Percentiles rank a stretch among this genome's conserved stretches.
phyloP scores from a whole-genome alignment of 2,888 invertebrate species.

The Drosophila atripex region DNA sequence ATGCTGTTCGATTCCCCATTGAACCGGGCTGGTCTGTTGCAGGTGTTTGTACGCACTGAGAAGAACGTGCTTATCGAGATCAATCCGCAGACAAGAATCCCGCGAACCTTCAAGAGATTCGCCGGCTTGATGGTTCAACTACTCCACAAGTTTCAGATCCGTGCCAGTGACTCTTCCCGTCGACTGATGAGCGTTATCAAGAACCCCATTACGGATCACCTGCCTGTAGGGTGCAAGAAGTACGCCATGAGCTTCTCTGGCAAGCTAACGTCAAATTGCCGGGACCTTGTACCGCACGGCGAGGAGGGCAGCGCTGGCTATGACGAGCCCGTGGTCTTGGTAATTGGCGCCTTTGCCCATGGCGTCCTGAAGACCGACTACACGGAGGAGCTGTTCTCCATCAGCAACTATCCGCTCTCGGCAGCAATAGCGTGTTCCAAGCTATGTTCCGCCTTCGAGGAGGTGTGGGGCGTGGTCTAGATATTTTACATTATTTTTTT shows the following conservation, averaged over 20 bases:
- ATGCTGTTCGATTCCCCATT: slow-evolving; percentile 99
- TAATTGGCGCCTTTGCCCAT: slow-evolving; percentile 98
- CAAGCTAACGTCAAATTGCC: slow-evolving; percentile 87
- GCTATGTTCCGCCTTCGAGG: slow-evolving; percentile 96
- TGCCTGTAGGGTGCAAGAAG: slow-evolving; percentile 97
- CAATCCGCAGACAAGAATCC: slow-evolving; percentile 98
- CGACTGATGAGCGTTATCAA: slow-evolving; percentile 97
- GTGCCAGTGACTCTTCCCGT: slow-evolving; percentile 94
- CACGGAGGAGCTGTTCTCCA: slow-evolving; percentile 94
- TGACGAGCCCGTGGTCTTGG: slow-evolving; percentile 93
- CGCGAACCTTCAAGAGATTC: slow-evolving; percentile 98
- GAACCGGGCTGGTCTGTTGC: slow-evolving; percentile 97
- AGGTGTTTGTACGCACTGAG: slow-evolving; percentile 96
- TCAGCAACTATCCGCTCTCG: slow-evolving; percentile 98
- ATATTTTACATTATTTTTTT: slow-evolving; percentile 1
- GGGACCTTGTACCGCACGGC: slow-evolving; percentile 89
- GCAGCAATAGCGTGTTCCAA: slow-evolving; percentile 98
- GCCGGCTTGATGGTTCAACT: slow-evolving; percentile 99
- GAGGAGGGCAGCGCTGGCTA: slow-evolving; percentile 85
- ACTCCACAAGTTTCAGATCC: slow-evolving; percentile 95
- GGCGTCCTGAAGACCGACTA: slow-evolving; percentile 96
- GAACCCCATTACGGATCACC: slow-evolving; percentile 96
- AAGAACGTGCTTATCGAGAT: slow-evolving; percentile 97
- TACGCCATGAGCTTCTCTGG: slow-evolving; percentile 95
- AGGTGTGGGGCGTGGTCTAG: slow-evolving; percentile 92